phyloP scores from a whole-genome alignment of 2,113 vertebrate species.

The Limanda limanda region DNA sequence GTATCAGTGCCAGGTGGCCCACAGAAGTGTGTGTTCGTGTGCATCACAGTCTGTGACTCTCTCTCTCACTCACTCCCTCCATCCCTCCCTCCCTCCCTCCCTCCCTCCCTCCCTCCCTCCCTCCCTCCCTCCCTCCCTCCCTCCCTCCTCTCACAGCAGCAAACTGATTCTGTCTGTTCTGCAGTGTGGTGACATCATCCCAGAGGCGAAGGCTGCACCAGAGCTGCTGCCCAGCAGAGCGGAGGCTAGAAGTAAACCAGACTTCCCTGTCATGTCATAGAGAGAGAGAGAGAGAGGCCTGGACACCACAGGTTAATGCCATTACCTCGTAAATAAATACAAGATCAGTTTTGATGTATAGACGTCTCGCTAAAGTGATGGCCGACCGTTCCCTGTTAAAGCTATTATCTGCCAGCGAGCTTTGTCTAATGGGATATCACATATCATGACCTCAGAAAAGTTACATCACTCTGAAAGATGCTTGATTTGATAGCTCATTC shows the following conservation, averaged over 20 bases:
- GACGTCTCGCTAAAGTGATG: slow-evolving; percentile 59
- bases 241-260: slow-evolving; percentile 71
- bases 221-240: slow-evolving; percentile 79
- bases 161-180: slow-evolving; percentile 54
- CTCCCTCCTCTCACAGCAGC: slow-evolving; percentile 39
- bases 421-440: slow-evolving; percentile 68
- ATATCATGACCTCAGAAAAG: slow-evolving; percentile 70
- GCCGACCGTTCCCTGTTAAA: slow-evolving; percentile 57
- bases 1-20: slow-evolving; percentile 42
- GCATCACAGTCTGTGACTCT: slow-evolving; percentile 18
- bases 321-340: slow-evolving; percentile 69
- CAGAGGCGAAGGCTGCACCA: slow-evolving; percentile 85
- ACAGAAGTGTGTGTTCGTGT: slow-evolving; percentile 29
- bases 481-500: slow-evolving; percentile 53
- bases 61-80: slow-evolving; percentile 36
- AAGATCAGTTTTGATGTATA: slow-evolving; percentile 63
- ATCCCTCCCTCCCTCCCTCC: slow-evolving; percentile 35
- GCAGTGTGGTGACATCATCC: slow-evolving; percentile 87
- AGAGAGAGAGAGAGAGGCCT: slow-evolving; percentile 80
- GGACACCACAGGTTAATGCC: slow-evolving; percentile 91
- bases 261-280: slow-evolving; percentile 90
- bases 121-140: slow-evolving; percentile 40
- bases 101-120: slow-evolving; percentile 43
- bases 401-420: slow-evolving; percentile 64
- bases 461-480: slow-evolving; percentile 56